These are phyloP conservation scores for Delphinus delphis DNA, from an alignment of 2,113 vertebrate genomes.

Conservation along the genomic window DNA sequence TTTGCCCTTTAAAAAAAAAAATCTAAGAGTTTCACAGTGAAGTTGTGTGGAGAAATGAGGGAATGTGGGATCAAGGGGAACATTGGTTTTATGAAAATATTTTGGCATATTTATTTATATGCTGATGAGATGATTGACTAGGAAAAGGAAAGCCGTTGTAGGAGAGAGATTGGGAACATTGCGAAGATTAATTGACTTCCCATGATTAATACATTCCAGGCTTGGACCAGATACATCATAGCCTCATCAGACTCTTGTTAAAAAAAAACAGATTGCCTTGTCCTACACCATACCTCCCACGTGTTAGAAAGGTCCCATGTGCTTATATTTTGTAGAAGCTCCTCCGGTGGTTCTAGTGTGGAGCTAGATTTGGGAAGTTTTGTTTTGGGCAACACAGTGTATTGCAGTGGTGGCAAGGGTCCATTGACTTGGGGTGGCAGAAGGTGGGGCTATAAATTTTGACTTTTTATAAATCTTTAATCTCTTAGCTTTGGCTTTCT, in stretches of 20 bases:
- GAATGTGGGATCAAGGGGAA: neutral
- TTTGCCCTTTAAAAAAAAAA: no score
- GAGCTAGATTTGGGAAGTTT: neutral
- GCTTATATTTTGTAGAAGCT: neutral
- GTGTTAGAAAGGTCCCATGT: neutral
- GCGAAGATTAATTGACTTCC: neutral
- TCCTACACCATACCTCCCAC: neutral
- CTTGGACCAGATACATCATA: neutral
- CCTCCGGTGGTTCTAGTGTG: neutral
- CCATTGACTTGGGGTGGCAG: neutral
- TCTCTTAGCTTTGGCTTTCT: neutral
- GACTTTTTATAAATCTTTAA: conserved; percentile 8
- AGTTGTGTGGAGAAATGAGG: neutral
- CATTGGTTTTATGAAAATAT: neutral
- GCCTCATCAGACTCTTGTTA: neutral
- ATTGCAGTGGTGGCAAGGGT: neutral
- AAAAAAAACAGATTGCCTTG: neutral
- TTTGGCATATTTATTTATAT: neutral
- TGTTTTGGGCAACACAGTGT: neutral
- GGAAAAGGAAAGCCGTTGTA: neutral
- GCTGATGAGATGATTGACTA: neutral
- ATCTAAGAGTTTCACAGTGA: neutral
- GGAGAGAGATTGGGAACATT: neutral
- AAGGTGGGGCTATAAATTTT: neutral
- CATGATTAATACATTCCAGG: neutral